Base-by-base conservation (phyloP, 1,140 invertebrate genomes). In the Halyomorpha halys region DNA sequence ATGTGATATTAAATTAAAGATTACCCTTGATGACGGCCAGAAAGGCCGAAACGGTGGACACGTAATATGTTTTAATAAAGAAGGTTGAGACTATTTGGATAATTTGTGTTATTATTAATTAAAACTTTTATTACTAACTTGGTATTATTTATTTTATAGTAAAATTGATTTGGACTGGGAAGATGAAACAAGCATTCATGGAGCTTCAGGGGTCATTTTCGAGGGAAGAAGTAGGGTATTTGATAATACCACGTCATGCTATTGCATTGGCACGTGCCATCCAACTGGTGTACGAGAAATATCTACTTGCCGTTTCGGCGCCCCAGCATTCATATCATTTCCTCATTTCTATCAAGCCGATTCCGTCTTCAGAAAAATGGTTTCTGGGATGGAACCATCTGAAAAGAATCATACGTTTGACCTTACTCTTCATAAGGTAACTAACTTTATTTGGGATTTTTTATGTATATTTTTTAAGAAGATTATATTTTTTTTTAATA, bases 271-370 rank as follows among this genome's bases (percentile, higher is more conserved):
- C 19, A 45, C 82, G 65, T 89, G 87, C 70, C 45, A 54, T 0
- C 69, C 68, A 1, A 51, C 39, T 1, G 69, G 69, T 2, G 72
- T 82, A 3, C 74, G 75, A 8, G 80, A 81, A 64, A 68, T 78
- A 0, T 74, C 74, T 0, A 64, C 73, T 1, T 80, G 77, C 65
- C 74, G 79, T n/a, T 79, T 74, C 64, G 83, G 82, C 21, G 79
- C 83, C 13, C 86, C 86, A 0, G 79, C 79, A 0, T 85, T 82
- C 53, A 74, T 84, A n/a, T 87, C 86, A 51, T 78, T 83, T 65
- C 87, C 87, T 21, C 86, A 90, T 74, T 89, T 89, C 70, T 77
- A 81, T 65, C 78, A 80, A 62, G 84, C 77, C 19, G 85, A 87
- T 72, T 74, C 79, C 0, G 73, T 73, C 44, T 79, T 85, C n/a